Evolutionary conservation across 2,797 vertebrate species (phyloP).

Genomic region (Calcarius lapponicus): DNA sequence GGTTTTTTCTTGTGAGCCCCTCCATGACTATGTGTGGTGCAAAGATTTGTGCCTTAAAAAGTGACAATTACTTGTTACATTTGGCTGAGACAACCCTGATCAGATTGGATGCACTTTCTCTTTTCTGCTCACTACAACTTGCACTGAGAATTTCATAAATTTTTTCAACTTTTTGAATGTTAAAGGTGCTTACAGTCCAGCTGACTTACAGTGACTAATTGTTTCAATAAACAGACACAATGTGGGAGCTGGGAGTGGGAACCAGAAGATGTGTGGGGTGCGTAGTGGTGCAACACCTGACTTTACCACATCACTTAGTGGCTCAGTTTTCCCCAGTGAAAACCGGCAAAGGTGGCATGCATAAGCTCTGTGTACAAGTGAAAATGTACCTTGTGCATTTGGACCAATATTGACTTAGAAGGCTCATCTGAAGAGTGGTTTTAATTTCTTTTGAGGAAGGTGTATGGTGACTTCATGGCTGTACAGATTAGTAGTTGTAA

Average conservation of each 20-base stretch:
- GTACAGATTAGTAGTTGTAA: not conserved
- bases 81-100: not conserved
- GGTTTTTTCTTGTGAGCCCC: not conserved
- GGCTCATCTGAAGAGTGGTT: not conserved
- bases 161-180: not conserved
- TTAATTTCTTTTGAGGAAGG: not conserved
- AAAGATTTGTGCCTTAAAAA: not conserved
- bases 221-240: not conserved
- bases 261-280: not conserved
- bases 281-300: not conserved
- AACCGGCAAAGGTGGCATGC: not conserved
- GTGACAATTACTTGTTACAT: not conserved
- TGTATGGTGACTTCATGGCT: not conserved
- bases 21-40: not conserved
- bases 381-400: not conserved
- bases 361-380: not conserved
- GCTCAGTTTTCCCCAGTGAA: not conserved
- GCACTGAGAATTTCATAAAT: not conserved
- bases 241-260: not conserved
- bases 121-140: not conserved
- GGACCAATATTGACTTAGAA: not conserved
- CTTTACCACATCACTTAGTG: not conserved
- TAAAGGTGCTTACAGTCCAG: not conserved
- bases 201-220: not conserved
- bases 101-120: not conserved